Conservation (phyloP, 2,888 invertebrate genomes). For the Diadegma fenestrale region DNA sequence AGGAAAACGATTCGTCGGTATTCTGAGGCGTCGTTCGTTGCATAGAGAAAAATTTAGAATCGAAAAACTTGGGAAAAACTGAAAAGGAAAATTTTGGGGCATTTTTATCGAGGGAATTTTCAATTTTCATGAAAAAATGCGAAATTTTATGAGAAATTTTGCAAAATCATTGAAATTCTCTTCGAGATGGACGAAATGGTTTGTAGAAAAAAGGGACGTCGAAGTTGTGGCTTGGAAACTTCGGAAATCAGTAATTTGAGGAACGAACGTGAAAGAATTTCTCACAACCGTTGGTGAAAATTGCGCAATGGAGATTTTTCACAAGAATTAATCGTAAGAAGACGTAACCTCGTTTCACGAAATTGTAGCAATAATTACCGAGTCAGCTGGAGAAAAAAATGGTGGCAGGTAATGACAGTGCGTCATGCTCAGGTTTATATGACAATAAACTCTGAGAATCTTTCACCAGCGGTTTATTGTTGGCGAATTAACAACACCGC, state of each 20-base stretch:
- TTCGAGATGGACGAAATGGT: background rate
- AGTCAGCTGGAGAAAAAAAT: slow-evolving; percentile 16
- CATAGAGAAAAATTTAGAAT: no score
- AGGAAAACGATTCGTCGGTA: no score
- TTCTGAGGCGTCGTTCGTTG: no score
- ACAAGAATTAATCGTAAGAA: slow-evolving; percentile 40
- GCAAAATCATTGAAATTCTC: background rate
- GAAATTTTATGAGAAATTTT: background rate
- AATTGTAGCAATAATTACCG: slow-evolving; percentile 57
- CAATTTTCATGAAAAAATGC: no score
- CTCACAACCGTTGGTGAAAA: background rate
- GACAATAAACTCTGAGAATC: slow-evolving; percentile 45
- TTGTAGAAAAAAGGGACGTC: background rate
- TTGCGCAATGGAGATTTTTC: slow-evolving; percentile 22
- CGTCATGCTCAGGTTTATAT: slow-evolving; percentile 37
- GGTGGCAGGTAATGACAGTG: slow-evolving; percentile 23
- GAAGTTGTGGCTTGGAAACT: background rate
- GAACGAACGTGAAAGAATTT: slow-evolving; percentile 2
- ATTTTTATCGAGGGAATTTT: no score
- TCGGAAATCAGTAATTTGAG: background rate
- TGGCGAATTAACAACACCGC: slow-evolving; percentile 33
- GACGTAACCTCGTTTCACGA: slow-evolving; percentile 55
- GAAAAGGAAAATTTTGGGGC: no score
- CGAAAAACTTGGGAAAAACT: no score
- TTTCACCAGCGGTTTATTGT: slow-evolving; percentile 21